Evolutionary conservation across 2,888 invertebrate genomes (phyloP), one percentile per base, ranked within the genome.

Genomic region (Pachymerium ferrugineum): DNA sequence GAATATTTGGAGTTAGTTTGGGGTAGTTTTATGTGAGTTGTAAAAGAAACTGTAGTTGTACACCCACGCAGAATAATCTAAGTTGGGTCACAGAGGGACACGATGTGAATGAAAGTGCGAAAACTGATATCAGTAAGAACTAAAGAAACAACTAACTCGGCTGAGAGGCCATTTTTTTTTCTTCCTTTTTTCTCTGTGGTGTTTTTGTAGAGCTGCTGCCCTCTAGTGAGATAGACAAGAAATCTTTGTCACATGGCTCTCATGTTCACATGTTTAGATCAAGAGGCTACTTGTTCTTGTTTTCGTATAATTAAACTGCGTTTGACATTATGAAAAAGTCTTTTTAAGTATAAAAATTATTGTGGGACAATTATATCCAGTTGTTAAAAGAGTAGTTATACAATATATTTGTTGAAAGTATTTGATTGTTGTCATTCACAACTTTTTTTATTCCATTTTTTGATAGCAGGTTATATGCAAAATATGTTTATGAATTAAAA

Each of bases 101-200:
- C 28, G 54, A 8, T 54, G 54, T 54, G 54, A 54, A 54, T 54
- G 54, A 54, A 54, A 10, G 25, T 22, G 16, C 10, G 54, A 54
- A 54, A 54, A 54, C 22, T 54, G 54, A 54, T 54, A 54, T 8
- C 10, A 54, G 54, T 28, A 54, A 54, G 10, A n/a, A 54, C 54
- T 22, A 47, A 54, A 54, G 54, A 54, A 54, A 54, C 54, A 25
- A 28, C 28, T n/a, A 14, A 8, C 54, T 54, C 54, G 54, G 12
- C 54, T 25, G 54, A 54, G 54, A 54, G 54, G 54, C 54, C 54
- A 54, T 69, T 69, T 69, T 69, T 68, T 67, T 69, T 69, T 69
- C 33, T 69, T 69, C 29, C 33, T 69, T 69, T 69, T 69, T 29
- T 25, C 33, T 31, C 3, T 3, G 16, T 69, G 6, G 30, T 69